Evolutionary conservation across 2,888 invertebrate species (phyloP).

Genomic region (Synergus japonicus): DNA sequence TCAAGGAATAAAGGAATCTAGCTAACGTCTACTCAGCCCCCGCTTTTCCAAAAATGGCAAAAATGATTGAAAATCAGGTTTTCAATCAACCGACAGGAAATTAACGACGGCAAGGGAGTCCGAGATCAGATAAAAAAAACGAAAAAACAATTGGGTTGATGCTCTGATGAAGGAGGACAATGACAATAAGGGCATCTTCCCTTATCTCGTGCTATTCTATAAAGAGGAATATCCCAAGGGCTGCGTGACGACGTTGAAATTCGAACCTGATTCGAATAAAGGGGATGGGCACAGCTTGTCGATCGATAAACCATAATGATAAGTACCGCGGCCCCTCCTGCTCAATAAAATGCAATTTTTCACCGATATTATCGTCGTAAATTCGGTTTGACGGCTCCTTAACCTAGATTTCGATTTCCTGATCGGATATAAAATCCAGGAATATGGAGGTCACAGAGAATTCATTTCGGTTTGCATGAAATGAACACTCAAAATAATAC

Average conservation of each 20-base stretch:
- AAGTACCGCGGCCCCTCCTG: constrained; percentile 41
- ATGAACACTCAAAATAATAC: neutral
- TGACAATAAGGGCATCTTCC: neutral
- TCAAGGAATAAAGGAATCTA: neutral
- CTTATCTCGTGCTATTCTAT: neutral
- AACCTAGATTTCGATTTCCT: constrained; percentile 61
- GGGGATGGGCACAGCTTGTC: constrained; percentile 42
- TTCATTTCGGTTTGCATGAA: neutral
- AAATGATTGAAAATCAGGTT: constrained; percentile 16
- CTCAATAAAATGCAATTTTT: constrained; percentile 67
- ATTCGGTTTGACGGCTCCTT: constrained; percentile 66
- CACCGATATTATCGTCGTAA: constrained; percentile 66
- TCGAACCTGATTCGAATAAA: constrained; percentile 31
- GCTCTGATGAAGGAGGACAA: constrained; percentile 12
- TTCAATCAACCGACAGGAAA: constrained; percentile 24
- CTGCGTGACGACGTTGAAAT: constrained; percentile 31
- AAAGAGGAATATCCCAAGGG: constrained; percentile 13
- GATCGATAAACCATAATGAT: constrained; percentile 51
- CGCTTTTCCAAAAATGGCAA: neutral
- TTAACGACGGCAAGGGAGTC: neutral
- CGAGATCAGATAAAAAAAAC: constrained; percentile 1
- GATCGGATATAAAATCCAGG: constrained; percentile 28
- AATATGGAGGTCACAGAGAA: constrained; percentile 24
- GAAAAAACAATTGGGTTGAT: neutral
- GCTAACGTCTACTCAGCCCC: neutral